Evolutionary conservation across 2,113 vertebrate genomes (phyloP).

Genomic region (Bungarus multicinctus): DNA sequence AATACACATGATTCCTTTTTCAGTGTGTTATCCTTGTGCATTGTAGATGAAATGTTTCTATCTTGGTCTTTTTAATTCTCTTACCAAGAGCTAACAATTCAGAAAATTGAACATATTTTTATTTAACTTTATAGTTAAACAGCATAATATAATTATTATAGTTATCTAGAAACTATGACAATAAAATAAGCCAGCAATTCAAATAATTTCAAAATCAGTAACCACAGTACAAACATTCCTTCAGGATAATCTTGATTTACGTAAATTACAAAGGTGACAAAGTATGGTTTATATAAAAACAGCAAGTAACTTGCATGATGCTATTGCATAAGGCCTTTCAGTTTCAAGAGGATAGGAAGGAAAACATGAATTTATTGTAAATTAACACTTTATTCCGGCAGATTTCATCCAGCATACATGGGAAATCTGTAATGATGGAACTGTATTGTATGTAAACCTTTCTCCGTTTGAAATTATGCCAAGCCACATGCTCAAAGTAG

Average conservation of each 20-base stretch:
- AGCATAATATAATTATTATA: not conserved
- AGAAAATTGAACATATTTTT: not conserved
- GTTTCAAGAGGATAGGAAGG: not conserved
- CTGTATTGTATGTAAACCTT: not conserved
- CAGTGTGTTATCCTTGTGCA: too few species aligned
- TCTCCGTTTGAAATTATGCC: slow-evolving; percentile 20
- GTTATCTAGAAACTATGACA: not conserved
- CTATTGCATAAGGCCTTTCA: not conserved
- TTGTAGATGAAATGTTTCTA: not conserved
- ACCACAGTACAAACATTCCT: not conserved
- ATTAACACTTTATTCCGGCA: not conserved
- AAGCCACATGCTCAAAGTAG: not conserved
- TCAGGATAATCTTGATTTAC: not conserved
- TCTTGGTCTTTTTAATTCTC: not conserved
- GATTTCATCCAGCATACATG: not conserved
- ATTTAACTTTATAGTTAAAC: not conserved
- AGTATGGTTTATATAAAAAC: not conserved
- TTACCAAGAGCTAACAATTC: not conserved
- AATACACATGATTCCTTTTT: not conserved
- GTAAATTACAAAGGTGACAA: not conserved
- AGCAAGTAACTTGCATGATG: not conserved
- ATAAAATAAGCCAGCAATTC: not conserved
- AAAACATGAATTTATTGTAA: not conserved
- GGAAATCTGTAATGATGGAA: not conserved
- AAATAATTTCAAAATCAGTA: not conserved